Conservation (phyloP, 2,888 invertebrate genomes). For the Meliscaeva auricollis region DNA sequence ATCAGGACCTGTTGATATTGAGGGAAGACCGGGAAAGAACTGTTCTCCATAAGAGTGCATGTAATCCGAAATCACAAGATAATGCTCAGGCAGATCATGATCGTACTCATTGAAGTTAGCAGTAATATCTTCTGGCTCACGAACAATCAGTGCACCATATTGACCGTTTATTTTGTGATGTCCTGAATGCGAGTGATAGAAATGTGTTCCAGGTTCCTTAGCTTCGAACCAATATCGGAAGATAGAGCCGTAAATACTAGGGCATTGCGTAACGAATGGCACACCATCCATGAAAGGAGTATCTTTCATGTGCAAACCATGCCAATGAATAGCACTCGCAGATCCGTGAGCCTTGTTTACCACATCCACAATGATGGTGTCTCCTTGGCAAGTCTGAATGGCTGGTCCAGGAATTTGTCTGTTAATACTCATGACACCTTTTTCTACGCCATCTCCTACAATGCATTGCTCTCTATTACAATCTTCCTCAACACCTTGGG, state of each 20-base stretch:
- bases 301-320: conserved; percentile 80
- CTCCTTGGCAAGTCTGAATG: conserved; percentile 91
- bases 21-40: conserved; percentile 79
- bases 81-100: conserved; percentile 89
- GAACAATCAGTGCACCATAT: conserved; percentile 90
- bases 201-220: conserved; percentile 90
- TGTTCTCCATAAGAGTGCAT: conserved; percentile 86
- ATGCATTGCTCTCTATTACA: conserved; percentile 85
- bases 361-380: conserved; percentile 91
- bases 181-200: conserved; percentile 89
- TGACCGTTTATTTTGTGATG: conserved; percentile 92
- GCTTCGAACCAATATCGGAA: conserved; percentile 90
- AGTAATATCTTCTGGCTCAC: conserved; percentile 78
- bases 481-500: conserved; percentile 80
- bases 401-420: conserved; percentile 84
- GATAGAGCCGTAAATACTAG: conserved; percentile 86
- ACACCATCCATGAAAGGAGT: conserved; percentile 82
- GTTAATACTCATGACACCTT: conserved; percentile 84
- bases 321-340: conserved; percentile 86
- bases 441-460: conserved; percentile 84
- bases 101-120: conserved; percentile 86
- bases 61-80: conserved; percentile 92
- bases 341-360: conserved; percentile 90
- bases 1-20: conserved; percentile 77
- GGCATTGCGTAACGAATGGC: conserved; percentile 82